Evolutionary conservation across 2,888 invertebrate species (phyloP).

Genomic region (Mythimna loreyi): DNA sequence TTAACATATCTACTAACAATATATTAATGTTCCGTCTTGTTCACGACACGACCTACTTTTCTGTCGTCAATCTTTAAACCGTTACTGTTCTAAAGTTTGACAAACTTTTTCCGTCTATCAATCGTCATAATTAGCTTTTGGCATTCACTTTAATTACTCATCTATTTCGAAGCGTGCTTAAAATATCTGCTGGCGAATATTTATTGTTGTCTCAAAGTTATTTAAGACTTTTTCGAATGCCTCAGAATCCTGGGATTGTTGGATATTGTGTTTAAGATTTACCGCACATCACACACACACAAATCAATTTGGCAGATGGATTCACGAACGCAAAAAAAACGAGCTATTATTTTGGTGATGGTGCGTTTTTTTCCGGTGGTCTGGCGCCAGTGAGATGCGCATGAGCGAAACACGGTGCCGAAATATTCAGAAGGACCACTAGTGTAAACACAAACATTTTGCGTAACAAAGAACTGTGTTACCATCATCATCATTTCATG

Average conservation of each 20-base stretch:
- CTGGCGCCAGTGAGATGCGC: constrained; percentile 21
- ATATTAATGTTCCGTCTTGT: constrained; percentile 53
- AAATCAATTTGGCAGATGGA: constrained; percentile 38
- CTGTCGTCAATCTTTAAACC: constrained; percentile 53
- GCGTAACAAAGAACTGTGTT: no score
- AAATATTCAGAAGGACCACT: constrained; percentile 29
- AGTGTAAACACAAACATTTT: neutral
- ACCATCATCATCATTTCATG: no score
- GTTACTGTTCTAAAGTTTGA: constrained; percentile 51
- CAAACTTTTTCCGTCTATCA: constrained; percentile 40
- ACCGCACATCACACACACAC: constrained; percentile 9
- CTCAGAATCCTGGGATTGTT: constrained; percentile 15
- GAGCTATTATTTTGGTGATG: constrained; percentile 44
- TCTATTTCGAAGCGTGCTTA: constrained; percentile 36
- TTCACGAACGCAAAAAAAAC: constrained; percentile 27
- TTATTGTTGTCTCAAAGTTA: constrained; percentile 32
- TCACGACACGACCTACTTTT: constrained; percentile 55
- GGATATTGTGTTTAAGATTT: constrained; percentile 22
- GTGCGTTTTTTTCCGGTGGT: constrained; percentile 26
- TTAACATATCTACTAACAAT: constrained; percentile 59
- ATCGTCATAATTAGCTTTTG: constrained; percentile 45
- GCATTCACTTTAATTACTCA: constrained; percentile 52
- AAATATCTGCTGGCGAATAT: constrained; percentile 33
- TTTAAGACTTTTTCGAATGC: constrained; percentile 28
- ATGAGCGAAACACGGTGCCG: neutral